phyloP scores from a whole-genome alignment of 2,113 vertebrate species.

The Opisthocomus hoazin region DNA sequence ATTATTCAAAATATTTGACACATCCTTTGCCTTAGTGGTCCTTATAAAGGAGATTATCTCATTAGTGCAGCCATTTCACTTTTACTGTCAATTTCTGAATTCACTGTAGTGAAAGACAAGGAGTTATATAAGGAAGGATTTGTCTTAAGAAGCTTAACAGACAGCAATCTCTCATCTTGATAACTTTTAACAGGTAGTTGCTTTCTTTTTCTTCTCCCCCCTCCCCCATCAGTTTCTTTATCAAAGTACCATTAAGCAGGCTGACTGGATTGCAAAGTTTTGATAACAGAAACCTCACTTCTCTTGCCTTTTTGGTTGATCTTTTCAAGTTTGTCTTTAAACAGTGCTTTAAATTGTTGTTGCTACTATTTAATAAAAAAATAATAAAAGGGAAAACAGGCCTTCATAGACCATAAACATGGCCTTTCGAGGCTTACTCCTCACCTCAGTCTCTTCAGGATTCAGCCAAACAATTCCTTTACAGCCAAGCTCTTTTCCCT shows the following conservation, averaged over 20 bases:
- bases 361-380: background rate
- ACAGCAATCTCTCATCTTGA: background rate
- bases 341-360: background rate
- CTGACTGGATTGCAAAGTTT: background rate
- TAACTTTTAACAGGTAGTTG: background rate
- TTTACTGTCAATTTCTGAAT: background rate
- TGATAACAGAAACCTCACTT: background rate
- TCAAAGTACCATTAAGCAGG: background rate
- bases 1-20: background rate
- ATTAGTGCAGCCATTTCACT: background rate
- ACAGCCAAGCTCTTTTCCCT: background rate
- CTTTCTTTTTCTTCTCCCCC: background rate
- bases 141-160: background rate
- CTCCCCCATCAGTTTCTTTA: background rate
- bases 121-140: background rate
- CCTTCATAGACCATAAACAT: background rate
- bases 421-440: background rate
- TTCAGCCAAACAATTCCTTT: background rate
- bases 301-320: background rate
- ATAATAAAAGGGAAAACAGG: background rate
- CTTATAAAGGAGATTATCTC: background rate
- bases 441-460: background rate
- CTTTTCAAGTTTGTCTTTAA: constrained; percentile 26
- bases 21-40: background rate
- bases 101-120: background rate